Percentiles rank a stretch among this genome's conserved stretches.
phyloP scores from a whole-genome alignment of 2,888 invertebrate genomes.

The Linnaemya vulpina region DNA sequence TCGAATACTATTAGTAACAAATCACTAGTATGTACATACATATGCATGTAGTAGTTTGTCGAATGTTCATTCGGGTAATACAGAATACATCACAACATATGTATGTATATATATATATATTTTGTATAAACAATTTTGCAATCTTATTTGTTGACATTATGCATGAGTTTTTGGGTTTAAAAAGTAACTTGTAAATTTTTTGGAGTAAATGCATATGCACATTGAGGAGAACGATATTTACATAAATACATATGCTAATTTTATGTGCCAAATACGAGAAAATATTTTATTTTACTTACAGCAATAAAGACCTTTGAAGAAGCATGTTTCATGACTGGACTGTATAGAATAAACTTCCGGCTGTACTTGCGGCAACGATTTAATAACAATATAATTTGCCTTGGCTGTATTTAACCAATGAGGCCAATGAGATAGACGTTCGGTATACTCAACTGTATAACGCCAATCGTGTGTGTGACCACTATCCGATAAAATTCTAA shows the following conservation, averaged over 20 bases:
- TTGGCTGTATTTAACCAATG: slow-evolving; percentile 85
- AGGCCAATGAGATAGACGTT: slow-evolving; percentile 87
- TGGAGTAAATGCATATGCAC: neutral
- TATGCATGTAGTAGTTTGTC: no score
- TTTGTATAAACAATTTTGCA: no score
- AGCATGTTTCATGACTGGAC: slow-evolving; percentile 87
- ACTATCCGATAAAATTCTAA: slow-evolving; percentile 86
- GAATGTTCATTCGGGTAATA: no score
- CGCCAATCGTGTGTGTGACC: slow-evolving; percentile 88
- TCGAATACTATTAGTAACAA: no score
- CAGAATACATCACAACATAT: no score
- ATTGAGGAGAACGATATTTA: neutral
- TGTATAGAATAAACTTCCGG: slow-evolving; percentile 84
- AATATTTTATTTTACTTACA: slow-evolving; percentile 84
- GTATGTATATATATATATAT: no score
- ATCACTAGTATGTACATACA: no score
- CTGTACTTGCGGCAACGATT: slow-evolving; percentile 82
- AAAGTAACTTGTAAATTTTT: no score
- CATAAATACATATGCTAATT: neutral
- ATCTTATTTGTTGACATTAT: no score
- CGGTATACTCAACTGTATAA: slow-evolving; percentile 87
- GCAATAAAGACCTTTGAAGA: slow-evolving; percentile 85
- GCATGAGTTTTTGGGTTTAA: no score
- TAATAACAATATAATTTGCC: slow-evolving; percentile 86
- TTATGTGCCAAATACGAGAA: neutral